These are phyloP conservation scores for Aethes cnicana DNA, from an alignment of 2,888 invertebrate genomes.

Conservation along the genomic window DNA sequence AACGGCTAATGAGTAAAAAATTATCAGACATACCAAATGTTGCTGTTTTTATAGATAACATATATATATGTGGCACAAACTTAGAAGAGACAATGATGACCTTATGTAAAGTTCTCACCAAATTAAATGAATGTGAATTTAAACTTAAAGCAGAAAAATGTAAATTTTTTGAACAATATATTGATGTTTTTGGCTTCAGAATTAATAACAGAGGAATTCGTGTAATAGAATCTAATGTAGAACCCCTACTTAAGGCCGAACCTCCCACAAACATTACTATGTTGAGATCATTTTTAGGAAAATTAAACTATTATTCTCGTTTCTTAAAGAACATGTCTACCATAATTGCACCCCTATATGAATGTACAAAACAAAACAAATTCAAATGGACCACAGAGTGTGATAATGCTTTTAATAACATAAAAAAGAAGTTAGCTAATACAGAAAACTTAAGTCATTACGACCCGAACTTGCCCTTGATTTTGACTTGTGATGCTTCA, in stretches of 20 bases:
- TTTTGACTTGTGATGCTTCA: slow-evolving; percentile 9
- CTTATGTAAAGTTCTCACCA: background rate
- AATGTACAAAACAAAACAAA: slow-evolving; percentile 10
- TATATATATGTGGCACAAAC: too few relatives aligned
- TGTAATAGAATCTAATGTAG: background rate
- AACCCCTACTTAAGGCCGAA: background rate
- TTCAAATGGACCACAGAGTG: too few relatives aligned
- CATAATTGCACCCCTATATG: slow-evolving; percentile 6
- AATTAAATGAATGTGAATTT: slow-evolving; percentile 11
- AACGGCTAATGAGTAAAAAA: too few relatives aligned
- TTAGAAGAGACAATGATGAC: too few relatives aligned
- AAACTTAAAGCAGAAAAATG: slow-evolving; percentile 25
- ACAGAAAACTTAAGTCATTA: background rate
- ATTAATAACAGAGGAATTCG: background rate
- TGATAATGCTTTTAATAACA: too few relatives aligned
- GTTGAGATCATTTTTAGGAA: slow-evolving; percentile 21
- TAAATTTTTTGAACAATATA: slow-evolving; percentile 15
- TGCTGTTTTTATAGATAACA: too few relatives aligned
- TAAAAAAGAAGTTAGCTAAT: background rate
- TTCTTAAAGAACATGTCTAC: slow-evolving; percentile 23
- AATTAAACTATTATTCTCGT: slow-evolving; percentile 20
- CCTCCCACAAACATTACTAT: slow-evolving; percentile 2
- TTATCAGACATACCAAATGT: too few relatives aligned
- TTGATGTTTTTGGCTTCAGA: slow-evolving; percentile 16
- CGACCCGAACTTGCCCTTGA: background rate